Percentiles rank a stretch among this genome's conserved stretches.
phyloP scores from a whole-genome alignment of 2,888 invertebrate genomes.

The Agriotes lineatus region DNA sequence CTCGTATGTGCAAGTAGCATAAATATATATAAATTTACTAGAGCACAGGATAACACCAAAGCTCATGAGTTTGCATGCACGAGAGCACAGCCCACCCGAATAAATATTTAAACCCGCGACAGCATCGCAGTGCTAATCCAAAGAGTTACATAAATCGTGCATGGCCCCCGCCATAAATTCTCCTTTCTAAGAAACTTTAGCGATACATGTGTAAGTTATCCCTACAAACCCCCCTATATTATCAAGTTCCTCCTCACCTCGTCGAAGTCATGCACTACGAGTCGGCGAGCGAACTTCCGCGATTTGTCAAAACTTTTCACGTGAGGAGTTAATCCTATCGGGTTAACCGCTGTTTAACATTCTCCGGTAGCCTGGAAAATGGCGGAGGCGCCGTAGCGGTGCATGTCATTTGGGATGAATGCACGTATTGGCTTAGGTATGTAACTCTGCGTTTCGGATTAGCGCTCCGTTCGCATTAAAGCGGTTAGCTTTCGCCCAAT shows the following conservation, averaged over 20 bases:
- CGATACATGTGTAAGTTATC: constrained; percentile 21
- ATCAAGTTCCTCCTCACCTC: constrained; percentile 6
- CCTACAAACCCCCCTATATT: constrained; percentile 10
- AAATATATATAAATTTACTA: too few species aligned
- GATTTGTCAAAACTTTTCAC: constrained; percentile 23
- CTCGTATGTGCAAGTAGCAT: too few species aligned
- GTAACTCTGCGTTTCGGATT: not conserved
- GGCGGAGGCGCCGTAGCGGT: not conserved
- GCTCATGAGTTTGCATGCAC: not conserved
- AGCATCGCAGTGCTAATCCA: not conserved
- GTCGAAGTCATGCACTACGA: constrained; percentile 9
- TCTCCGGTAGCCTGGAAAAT: constrained; percentile 4
- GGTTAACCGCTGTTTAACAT: constrained; percentile 12
- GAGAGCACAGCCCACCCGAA: not conserved
- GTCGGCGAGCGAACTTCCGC: constrained; percentile 1
- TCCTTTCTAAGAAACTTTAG: constrained; percentile 10
- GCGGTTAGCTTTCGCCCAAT: not conserved
- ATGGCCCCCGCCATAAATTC: constrained; percentile 9
- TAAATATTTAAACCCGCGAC: not conserved
- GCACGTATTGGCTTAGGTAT: not conserved
- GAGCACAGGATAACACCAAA: too few species aligned
- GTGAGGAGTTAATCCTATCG: constrained; percentile 16
- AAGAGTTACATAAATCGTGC: constrained; percentile 15
- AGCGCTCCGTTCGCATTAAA: not conserved
- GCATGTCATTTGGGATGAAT: not conserved